phyloP scores from a whole-genome alignment of 2,888 invertebrate genomes.

The Nomada lathburiana region DNA sequence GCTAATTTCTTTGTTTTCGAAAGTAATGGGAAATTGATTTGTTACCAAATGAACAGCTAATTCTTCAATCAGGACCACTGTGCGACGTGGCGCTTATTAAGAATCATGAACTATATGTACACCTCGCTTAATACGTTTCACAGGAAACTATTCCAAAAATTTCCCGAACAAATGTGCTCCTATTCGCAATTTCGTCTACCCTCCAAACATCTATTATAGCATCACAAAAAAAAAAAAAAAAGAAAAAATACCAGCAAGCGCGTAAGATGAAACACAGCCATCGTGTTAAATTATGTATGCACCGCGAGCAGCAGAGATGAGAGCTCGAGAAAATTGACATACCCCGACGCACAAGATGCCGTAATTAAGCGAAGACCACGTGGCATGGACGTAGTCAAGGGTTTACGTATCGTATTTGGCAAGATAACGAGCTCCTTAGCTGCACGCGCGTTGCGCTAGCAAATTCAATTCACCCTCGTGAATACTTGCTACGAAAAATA shows the following conservation, averaged over 20 bases:
- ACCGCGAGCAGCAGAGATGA: not conserved
- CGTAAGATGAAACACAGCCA: not conserved
- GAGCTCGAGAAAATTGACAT: conserved; percentile 35
- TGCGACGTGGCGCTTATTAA: too few species aligned
- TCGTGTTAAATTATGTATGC: conserved; percentile 2
- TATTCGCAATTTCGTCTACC: too few species aligned
- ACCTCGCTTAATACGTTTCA: too few species aligned
- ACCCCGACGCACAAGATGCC: conserved; percentile 34
- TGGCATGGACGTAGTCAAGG: conserved; percentile 9
- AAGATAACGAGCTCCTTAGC: conserved; percentile 39
- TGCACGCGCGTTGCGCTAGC: not conserved
- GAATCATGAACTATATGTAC: too few species aligned
- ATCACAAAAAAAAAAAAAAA: not conserved
- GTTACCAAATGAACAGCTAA: too few species aligned
- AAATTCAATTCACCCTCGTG: conserved; percentile 18
- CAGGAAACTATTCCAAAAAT: too few species aligned
- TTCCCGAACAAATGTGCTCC: too few species aligned
- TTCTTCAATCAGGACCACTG: too few species aligned
- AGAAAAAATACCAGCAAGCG: not conserved
- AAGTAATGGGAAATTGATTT: too few species aligned
- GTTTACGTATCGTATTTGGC: conserved; percentile 30
- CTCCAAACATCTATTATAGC: too few species aligned
- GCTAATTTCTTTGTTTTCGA: too few species aligned
- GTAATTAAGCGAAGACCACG: conserved; percentile 37
- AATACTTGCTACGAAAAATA: not conserved